Conservation (phyloP, 2,113 vertebrate species). For the Takifugu bimaculatus region DNA sequence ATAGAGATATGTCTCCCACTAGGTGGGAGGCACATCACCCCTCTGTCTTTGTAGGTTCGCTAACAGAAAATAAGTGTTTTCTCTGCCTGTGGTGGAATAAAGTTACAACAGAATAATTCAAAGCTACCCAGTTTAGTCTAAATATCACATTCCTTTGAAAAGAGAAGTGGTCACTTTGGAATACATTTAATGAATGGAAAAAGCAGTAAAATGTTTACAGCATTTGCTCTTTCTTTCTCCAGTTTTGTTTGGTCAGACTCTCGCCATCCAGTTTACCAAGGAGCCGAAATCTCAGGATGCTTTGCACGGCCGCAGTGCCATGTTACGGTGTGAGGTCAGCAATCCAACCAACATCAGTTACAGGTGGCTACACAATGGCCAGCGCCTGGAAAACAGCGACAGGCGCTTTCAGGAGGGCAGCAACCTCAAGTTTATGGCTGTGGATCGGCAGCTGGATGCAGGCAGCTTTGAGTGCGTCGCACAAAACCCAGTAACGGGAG, state of each 20-base stretch:
- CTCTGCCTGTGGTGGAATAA: constrained; percentile 18
- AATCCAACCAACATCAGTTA: constrained; percentile 67
- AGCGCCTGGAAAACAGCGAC: constrained; percentile 69
- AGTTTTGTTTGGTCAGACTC: constrained; percentile 68
- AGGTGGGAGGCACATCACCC: constrained; percentile 15
- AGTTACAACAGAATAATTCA: constrained; percentile 57
- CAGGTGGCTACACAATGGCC: constrained; percentile 81
- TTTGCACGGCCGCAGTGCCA: constrained; percentile 89
- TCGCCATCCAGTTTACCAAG: constrained; percentile 84
- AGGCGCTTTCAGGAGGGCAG: constrained; percentile 86
- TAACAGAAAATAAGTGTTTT: constrained; percentile 12
- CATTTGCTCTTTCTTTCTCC: constrained; percentile 15
- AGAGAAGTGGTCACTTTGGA: constrained; percentile 41
- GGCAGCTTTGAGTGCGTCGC: constrained; percentile 89
- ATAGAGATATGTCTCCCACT: not conserved
- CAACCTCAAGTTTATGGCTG: constrained; percentile 88
- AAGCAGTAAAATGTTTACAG: constrained; percentile 59
- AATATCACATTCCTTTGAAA: constrained; percentile 51
- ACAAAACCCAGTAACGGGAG: constrained; percentile 59
- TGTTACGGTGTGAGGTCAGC: constrained; percentile 92
- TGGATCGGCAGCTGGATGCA: constrained; percentile 82
- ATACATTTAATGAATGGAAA: constrained; percentile 62
- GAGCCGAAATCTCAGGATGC: constrained; percentile 95
- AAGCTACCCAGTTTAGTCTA: constrained; percentile 44
- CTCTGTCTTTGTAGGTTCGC: constrained; percentile 3